Percentiles rank a stretch among this genome's conserved stretches.
These are phyloP conservation scores for Chrosomus eos DNA, from an alignment of 2,797 vertebrate species.

Conservation along the genomic window DNA sequence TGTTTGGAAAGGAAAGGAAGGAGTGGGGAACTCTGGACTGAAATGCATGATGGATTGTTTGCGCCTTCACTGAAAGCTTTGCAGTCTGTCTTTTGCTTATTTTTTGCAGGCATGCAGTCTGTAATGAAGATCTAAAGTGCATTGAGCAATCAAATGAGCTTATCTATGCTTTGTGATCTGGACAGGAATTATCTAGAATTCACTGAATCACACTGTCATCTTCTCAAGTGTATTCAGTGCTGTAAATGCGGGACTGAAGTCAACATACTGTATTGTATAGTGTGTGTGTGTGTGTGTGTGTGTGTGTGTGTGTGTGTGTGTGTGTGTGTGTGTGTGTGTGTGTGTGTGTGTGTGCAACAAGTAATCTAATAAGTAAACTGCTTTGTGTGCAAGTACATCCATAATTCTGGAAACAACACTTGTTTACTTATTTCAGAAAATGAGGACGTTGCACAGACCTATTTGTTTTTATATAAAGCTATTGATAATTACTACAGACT, in stretches of 20 bases:
- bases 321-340: not conserved
- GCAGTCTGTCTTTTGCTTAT: not conserved
- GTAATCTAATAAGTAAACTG: not conserved
- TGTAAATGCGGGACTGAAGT: not conserved
- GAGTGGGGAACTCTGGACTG: not conserved
- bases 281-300: not conserved
- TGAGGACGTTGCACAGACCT: conserved; percentile 51
- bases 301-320: not conserved
- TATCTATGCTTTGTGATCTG: not conserved
- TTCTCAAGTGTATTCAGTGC: not conserved
- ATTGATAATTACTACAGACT: not conserved
- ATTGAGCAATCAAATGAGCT: not conserved
- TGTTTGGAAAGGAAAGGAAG: not conserved
- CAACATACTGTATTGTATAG: not conserved
- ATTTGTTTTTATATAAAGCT: conserved; percentile 17
- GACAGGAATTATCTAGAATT: not conserved
- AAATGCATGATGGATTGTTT: not conserved
- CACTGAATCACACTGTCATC: not conserved
- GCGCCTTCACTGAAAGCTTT: not conserved
- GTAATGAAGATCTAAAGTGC: not conserved
- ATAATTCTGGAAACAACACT: conserved; percentile 73
- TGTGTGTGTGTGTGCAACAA: not conserved
- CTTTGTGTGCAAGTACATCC: conserved; percentile 39
- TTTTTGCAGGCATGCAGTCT: not conserved
- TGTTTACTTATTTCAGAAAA: conserved; percentile 48